Evolutionary conservation across 2,888 invertebrate species (phyloP).

Genomic region (Drosophila nr. perissopoda): DNA sequence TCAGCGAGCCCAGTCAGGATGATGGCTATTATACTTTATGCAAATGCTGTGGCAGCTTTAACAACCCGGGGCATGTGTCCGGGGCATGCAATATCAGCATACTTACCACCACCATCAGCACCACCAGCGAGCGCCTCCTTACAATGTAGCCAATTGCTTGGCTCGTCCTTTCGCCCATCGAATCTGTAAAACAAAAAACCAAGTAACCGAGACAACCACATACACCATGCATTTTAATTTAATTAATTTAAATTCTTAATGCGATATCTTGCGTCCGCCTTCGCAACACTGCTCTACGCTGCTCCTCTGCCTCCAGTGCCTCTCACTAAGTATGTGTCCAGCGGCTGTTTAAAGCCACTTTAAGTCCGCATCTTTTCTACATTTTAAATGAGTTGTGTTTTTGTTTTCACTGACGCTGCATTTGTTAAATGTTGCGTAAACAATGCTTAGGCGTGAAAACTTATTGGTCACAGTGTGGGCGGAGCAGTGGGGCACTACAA

Average conservation of each 20-base stretch:
- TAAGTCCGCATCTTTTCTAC: conserved; percentile 1
- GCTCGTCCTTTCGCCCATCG: conserved; percentile 12
- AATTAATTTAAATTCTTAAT: conserved; percentile 80
- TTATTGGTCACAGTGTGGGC: conserved; percentile 49
- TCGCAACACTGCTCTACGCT: conserved; percentile 2
- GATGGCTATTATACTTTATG: conserved; percentile 78
- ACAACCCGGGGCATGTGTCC: conserved; percentile 57
- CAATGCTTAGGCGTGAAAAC: conserved; percentile 69
- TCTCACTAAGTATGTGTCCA: conserved; percentile 51
- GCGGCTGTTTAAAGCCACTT: conserved; percentile 14
- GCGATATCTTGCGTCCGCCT: conserved; percentile 60
- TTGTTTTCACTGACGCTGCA: conserved; percentile 65
- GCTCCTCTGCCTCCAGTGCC: conserved; percentile 18
- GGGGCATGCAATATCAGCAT: conserved; percentile 32
- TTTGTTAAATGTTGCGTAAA: conserved; percentile 75
- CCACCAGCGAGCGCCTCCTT: not conserved
- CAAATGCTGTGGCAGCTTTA: conserved; percentile 76
- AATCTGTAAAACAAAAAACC: conserved; percentile 27
- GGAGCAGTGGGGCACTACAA: not conserved
- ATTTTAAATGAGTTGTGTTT: conserved; percentile 41
- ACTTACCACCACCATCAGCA: not conserved
- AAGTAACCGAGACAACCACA: conserved; percentile 43
- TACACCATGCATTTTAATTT: conserved; percentile 75
- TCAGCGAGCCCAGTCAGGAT: conserved; percentile 51
- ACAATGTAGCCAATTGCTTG: conserved; percentile 36